phyloP scores from a whole-genome alignment of 1,140 invertebrate species.

The Ceratina japonica region DNA sequence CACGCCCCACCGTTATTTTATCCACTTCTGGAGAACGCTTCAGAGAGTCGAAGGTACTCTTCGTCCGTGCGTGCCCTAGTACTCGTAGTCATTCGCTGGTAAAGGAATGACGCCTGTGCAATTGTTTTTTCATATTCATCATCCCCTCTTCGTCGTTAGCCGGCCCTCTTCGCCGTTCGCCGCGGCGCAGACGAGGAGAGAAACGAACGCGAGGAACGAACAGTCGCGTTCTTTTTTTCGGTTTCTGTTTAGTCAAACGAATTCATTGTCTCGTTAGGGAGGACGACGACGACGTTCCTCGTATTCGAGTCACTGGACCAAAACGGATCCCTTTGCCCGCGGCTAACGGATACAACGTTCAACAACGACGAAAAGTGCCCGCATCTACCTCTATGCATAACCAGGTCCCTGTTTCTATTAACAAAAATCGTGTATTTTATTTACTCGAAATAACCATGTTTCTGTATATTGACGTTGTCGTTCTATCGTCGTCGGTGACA shows the following conservation, averaged over 20 bases:
- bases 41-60: slow-evolving; percentile 54
- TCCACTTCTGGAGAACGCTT: slow-evolving; percentile 67
- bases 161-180: neutral
- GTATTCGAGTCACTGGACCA: slow-evolving; percentile 47
- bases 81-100: slow-evolving; percentile 56
- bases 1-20: slow-evolving; percentile 62
- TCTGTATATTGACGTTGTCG: too few relatives aligned
- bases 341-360: neutral
- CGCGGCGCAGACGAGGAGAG: neutral
- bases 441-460: too few relatives aligned
- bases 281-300: neutral
- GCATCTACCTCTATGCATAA: neutral
- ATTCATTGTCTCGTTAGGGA: slow-evolving; percentile 42
- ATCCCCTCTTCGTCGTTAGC: neutral
- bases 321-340: neutral
- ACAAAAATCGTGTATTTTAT: too few relatives aligned
- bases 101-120: slow-evolving; percentile 67
- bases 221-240: slow-evolving; percentile 46
- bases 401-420: too few relatives aligned
- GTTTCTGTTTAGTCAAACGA: slow-evolving; percentile 49
- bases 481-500: too few relatives aligned
- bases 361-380: neutral
- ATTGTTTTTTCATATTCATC: slow-evolving; percentile 59
- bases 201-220: slow-evolving; percentile 1
- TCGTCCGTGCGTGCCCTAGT: slow-evolving; percentile 38